phyloP scores from a whole-genome alignment of 2,888 invertebrate genomes.

The Protonemura montana region DNA sequence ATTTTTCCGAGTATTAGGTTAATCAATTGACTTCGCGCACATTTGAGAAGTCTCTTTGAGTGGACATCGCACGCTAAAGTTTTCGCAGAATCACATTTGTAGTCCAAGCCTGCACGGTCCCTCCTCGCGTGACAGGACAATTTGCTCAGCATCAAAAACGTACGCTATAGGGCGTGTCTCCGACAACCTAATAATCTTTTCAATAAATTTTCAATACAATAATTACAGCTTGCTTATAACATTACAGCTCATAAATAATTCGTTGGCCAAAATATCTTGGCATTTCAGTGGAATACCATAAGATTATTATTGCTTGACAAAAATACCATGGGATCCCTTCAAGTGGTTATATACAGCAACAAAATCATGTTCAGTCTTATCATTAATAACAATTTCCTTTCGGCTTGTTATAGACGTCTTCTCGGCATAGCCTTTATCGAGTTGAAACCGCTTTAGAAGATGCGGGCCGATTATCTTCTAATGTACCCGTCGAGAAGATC shows the following conservation, averaged over 20 bases:
- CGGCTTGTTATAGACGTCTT: background rate
- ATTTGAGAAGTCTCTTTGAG: background rate
- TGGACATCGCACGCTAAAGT: background rate
- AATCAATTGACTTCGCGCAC: background rate
- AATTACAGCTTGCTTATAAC: background rate
- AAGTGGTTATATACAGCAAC: background rate
- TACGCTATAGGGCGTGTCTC: no score
- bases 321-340: no score
- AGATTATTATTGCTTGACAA: no score
- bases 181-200: background rate
- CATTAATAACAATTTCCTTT: slow-evolving; percentile 7
- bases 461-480: background rate
- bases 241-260: background rate
- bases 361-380: background rate
- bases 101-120: no score
- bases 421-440: background rate
- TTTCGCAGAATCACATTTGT: background rate
- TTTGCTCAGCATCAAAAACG: no score
- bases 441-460: background rate
- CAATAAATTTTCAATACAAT: background rate
- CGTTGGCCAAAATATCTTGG: no score
- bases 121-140: no score
- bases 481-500: background rate
- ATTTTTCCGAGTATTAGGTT: background rate
- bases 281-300: no score